Base-by-base conservation (phyloP, 2,888 invertebrate species). In the Catocala fraxini region DNA sequence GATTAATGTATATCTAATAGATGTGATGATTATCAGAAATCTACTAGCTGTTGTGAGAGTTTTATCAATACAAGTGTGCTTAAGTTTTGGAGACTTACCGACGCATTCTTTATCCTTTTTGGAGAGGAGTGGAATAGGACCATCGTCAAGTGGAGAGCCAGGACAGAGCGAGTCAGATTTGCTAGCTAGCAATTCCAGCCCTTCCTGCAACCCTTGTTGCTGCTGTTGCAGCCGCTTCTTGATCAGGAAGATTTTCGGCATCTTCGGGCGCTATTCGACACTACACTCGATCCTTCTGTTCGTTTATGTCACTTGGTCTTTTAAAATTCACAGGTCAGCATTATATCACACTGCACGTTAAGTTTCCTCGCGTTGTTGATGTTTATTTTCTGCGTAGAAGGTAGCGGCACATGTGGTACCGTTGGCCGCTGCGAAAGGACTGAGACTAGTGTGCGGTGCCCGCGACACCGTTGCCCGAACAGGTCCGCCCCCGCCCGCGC, bases 181-280 rank as follows among this genome's bases (percentile, higher is more conserved):
- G 84, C 89, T 88, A 77, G 95, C 93, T 64, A 96, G 95, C 81
- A 97, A 95, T 91, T 97, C 97, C 92, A 97, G 97, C 72, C 97
- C 96, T 90, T 98, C 98, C 91, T 97, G 95, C 88, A 98, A 93
- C 83, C 97, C 95, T 85, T 97, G 95, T 93, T 98, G 98, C 95
- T 98, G 98, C 96, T 98, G 97, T 82, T 97, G 97, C 95, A 98
- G 95, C 89, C 98, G 96, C 91, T 98, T 97, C 94, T 98, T 98
- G 84, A 98, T 97, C 83, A 98, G 94, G 94, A 98, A 98, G 93
- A 98, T 98, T 95, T 98, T 98, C 95, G 98, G 98, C 98, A 98
- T 98, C 85, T 94, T 94, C 82, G 73, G 72, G 83, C 76, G 80
- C 84, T 86, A 84, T 68, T 73, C 65, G 82, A 83, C 93, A 94